These are phyloP conservation scores for Hydractinia echinata DNA, from an alignment of 30 jellyfish, hydroid and myxozoan species.

Conservation along the genomic window DNA sequence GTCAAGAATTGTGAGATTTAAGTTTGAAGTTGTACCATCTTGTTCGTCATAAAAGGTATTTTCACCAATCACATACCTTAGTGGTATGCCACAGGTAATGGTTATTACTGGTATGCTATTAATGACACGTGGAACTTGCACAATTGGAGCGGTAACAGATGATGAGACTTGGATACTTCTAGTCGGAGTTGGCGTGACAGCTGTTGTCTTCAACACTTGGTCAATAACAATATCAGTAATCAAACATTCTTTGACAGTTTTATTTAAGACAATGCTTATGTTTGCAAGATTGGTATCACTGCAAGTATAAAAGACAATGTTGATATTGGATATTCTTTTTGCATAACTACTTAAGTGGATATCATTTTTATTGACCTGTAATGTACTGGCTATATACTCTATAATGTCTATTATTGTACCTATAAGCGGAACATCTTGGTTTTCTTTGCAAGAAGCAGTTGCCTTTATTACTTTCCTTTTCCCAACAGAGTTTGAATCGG, in stretches of 20 bases:
- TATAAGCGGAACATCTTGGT: neutral
- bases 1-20: neutral
- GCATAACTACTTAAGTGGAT: neutral
- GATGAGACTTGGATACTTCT: neutral
- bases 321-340: neutral
- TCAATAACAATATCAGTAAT: neutral
- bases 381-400: neutral
- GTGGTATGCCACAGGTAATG: conserved; percentile 33
- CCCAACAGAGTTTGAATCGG: neutral
- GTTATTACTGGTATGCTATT: conserved; percentile 16
- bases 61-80: conserved; percentile 12
- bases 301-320: neutral
- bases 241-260: neutral
- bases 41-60: conserved; percentile 10
- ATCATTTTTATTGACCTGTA: neutral
- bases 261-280: neutral
- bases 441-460: neutral
- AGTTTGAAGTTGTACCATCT: conserved; percentile 14
- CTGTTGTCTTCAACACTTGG: neutral
- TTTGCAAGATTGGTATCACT: neutral
- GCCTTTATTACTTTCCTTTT: neutral
- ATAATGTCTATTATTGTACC: neutral
- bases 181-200: neutral
- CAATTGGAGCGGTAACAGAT: neutral
- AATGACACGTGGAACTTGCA: conserved; percentile 1